Percentiles rank a stretch among this genome's conserved stretches.
Conservation (phyloP, 2,113 vertebrate species). For the Marcusenius ussheri region DNA sequence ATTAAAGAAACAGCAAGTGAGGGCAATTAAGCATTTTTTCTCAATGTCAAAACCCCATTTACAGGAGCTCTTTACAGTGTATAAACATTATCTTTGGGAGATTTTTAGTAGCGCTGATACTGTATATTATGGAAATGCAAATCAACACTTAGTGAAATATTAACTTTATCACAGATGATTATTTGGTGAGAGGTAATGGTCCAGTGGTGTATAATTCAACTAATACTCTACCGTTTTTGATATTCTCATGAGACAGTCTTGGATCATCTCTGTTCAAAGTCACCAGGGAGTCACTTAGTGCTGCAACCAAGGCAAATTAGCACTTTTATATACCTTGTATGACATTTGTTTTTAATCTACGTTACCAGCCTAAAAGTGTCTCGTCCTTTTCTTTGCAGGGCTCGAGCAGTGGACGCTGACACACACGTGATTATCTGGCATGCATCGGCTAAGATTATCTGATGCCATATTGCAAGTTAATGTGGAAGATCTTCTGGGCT, state of each 20-base stretch:
- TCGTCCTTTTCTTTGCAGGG: not conserved
- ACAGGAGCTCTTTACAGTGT: not conserved
- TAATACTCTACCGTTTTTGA: conserved; percentile 65
- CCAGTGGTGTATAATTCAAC: conserved; percentile 28
- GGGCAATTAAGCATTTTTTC: not conserved
- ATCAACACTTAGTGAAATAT: conserved; percentile 16
- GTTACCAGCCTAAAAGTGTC: conserved; percentile 5
- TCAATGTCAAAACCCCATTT: not conserved
- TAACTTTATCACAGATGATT: conserved; percentile 12
- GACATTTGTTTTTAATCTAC: conserved; percentile 17
- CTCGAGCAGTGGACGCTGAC: not conserved
- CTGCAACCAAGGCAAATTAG: conserved; percentile 60
- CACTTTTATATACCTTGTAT: conserved; percentile 38
- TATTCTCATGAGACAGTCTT: conserved; percentile 63
- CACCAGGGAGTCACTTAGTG: conserved; percentile 60
- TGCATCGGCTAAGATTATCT: conserved; percentile 21
- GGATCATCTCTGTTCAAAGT: conserved; percentile 63
- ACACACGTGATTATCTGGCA: not conserved
- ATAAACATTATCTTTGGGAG: not conserved
- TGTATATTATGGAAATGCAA: conserved; percentile 1
- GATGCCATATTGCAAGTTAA: not conserved
- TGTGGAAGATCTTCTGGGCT: not conserved
- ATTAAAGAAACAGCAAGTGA: not conserved
- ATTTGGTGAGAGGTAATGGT: conserved; percentile 20
- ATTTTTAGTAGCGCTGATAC: not conserved